Conservation (phyloP, 2,888 invertebrate genomes). For the Aspidiotus destructor region DNA sequence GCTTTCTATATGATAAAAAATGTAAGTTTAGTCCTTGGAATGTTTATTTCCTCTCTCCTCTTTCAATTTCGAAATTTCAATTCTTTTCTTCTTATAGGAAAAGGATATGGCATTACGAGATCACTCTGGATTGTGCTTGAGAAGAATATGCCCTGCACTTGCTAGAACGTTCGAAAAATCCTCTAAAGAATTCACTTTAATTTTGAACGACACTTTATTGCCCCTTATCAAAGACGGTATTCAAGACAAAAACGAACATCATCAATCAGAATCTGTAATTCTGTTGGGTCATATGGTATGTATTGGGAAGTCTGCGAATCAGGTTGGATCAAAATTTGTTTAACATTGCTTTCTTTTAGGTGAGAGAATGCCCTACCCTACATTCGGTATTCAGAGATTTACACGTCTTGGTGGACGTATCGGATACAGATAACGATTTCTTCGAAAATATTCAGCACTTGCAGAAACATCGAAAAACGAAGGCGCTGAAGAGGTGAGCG, state of each 20-base stretch:
- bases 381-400: slow-evolving; percentile 65
- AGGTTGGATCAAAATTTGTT: too few species aligned
- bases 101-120: slow-evolving; percentile 77
- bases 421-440: slow-evolving; percentile 81
- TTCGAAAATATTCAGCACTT: slow-evolving; percentile 86
- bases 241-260: slow-evolving; percentile 56
- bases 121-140: slow-evolving; percentile 63
- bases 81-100: slow-evolving; percentile 44
- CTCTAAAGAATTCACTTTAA: slow-evolving; percentile 51
- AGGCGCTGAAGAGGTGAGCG: slow-evolving; percentile 59
- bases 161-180: slow-evolving; percentile 46
- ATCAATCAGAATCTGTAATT: slow-evolving; percentile 68
- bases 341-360: slow-evolving; percentile 38
- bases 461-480: slow-evolving; percentile 72
- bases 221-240: slow-evolving; percentile 62
- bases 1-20: slow-evolving; percentile 33
- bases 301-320: background rate
- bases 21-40: slow-evolving; percentile 9
- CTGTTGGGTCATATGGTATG: slow-evolving; percentile 61
- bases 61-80: background rate
- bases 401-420: slow-evolving; percentile 54
- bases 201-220: slow-evolving; percentile 65
- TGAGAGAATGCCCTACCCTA: slow-evolving; percentile 58
- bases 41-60: background rate
- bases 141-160: slow-evolving; percentile 51